Evolutionary conservation across 1,140 invertebrate species (phyloP), one percentile per base, ranked within the genome.

Genomic region (Oppia nitens): DNA sequence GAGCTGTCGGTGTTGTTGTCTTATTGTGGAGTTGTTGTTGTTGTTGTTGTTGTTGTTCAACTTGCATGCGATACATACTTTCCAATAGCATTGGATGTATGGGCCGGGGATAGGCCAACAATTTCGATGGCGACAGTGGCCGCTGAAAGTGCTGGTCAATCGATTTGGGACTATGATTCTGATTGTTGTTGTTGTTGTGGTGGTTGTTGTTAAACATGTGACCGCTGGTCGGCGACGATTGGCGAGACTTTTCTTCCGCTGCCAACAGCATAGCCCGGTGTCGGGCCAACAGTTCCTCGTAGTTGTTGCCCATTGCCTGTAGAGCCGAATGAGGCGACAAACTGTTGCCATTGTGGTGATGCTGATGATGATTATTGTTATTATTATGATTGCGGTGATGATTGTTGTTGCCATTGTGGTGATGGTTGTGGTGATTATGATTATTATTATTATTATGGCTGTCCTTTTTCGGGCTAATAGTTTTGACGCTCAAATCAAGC

Each of bases 71-170:
- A 26, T 66, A 66, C 59, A 66, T 63, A 17, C 63, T 61, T 32
- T 64, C 66, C 27, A 66, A 54, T 47, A 66, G 60, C 60, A 66
- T 60, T 12, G 64, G 65, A 55, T 66, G 63, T 12, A 66, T 55
- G 17, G 66, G 66, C 28, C 64, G 60, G 0, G 84, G 83, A 63
- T 85, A 86, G 1, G 81, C 81, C 76, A 87, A 80, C 32, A 66
- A 54, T 47, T 67, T 63, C 27, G 32, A 62, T 0, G 64, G 65
- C 20, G 66, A 63, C n/a, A 55, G 50, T 20, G 62, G 61, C n/a
- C 55, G 26, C n/a, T 58, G 53, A 25, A 59, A 57, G 40, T 26
- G 28, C n/a, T 49, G 11, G 53, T n/a, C n/a, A n/a, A n/a, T n/a
- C n/a, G n/a, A n/a, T n/a, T n/a, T n/a, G n/a, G n/a, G n/a, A n/a